Evolutionary conservation across 2,113 vertebrate species (phyloP), one percentile per base, ranked within the genome.

Genomic region (Pyrgilauda ruficollis): DNA sequence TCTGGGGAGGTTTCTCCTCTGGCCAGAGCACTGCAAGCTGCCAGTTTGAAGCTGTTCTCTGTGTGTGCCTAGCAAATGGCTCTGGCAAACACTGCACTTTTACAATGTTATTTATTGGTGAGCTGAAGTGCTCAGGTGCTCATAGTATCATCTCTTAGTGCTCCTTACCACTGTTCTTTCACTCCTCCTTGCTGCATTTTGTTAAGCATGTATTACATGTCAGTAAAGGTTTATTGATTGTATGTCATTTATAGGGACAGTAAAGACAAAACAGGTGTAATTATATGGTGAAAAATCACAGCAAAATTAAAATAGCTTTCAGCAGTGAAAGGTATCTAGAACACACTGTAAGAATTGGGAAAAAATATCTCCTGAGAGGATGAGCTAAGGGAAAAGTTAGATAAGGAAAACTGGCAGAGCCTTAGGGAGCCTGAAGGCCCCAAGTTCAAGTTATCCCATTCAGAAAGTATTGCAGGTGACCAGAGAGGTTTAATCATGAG

Each of bases 401-500:
- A 58, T 83, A 44, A 93, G 86, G 85, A 84, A 56, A 90, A 53
- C 50, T 92, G 88, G 43, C 59, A 90, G 63, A 50, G 61, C 88
- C 61, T 35, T 35, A 58, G 63, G 72, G 86, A 70, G 76, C 55
- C 80, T 78, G 35, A 63, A 81, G 72, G 86, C 64, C 61, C 44
- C 52, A 39, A 68, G 86, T 92, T 95, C 73, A 86, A 89, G 56
- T 64, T 93, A 14, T 81, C 91, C 91, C 76, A 44, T 93, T 92
- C 88, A 84, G 72, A 58, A 93, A 52, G 55, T 59, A 8, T 84
- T 63, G 92, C 39, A 90, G 68, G 55, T 83, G 73, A 75, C 84
- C 72, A 81, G 87, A 89, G 30, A 80, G 76, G 55, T 95, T 93
- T 95, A 87, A 89, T 78, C 86, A n/a, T 95, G 96, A 96, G 86